Conservation (phyloP, 1,140 invertebrate genomes). For the Cydia pomonella region DNA sequence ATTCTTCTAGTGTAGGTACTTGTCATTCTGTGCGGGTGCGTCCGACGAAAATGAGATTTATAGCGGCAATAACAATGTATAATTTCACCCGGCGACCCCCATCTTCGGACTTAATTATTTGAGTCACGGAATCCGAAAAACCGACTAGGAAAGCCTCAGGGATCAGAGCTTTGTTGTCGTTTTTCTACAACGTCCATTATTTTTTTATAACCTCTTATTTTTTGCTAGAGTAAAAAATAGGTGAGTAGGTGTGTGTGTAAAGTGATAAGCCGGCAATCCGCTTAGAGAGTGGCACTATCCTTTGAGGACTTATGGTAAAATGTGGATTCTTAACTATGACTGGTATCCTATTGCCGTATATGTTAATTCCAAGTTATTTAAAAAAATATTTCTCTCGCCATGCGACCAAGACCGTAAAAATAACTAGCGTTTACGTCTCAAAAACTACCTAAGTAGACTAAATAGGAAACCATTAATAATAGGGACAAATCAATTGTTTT, state of each 20-base stretch:
- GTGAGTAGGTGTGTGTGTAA: slow-evolving; percentile 65
- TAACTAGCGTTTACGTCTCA: not conserved
- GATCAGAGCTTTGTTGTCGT: slow-evolving; percentile 68
- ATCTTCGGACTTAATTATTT: slow-evolving; percentile 75
- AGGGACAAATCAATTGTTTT: no score
- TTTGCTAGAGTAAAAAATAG: slow-evolving; percentile 71
- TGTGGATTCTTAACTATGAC: slow-evolving; percentile 58
- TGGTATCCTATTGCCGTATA: slow-evolving; percentile 37
- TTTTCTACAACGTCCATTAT: slow-evolving; percentile 58
- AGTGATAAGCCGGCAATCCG: slow-evolving; percentile 75
- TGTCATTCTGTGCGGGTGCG: slow-evolving; percentile 62
- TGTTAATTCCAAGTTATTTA: not conserved
- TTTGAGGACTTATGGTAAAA: slow-evolving; percentile 67
- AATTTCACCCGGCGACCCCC: slow-evolving; percentile 71
- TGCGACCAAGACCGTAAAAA: not conserved
- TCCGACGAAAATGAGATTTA: slow-evolving; percentile 73
- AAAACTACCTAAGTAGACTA: not conserved
- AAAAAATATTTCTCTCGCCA: not conserved
- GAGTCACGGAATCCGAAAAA: slow-evolving; percentile 78
- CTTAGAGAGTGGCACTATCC: slow-evolving; percentile 65
- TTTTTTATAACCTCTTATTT: slow-evolving; percentile 64
- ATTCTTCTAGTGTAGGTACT: slow-evolving; percentile 49
- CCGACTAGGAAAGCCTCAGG: slow-evolving; percentile 65
- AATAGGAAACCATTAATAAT: not conserved
- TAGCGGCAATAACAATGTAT: slow-evolving; percentile 75